phyloP scores from a whole-genome alignment of 2,888 invertebrate species.

The Plebejus melissa region DNA sequence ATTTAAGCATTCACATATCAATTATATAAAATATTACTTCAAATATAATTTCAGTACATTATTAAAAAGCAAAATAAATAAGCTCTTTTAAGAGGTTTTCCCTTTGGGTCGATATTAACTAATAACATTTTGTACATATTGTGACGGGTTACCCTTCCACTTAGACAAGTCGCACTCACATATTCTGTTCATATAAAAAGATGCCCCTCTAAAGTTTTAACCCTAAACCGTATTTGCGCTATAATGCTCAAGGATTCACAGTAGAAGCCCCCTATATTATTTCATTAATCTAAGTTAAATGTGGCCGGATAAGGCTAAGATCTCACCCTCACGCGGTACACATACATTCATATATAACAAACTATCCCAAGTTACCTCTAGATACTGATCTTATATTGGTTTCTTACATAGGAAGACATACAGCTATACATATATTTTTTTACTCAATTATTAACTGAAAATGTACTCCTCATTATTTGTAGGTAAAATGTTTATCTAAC shows the following conservation, averaged over 20 bases:
- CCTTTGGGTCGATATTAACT: slow-evolving; percentile 14
- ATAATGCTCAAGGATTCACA: slow-evolving; percentile 48
- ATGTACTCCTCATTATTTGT: not conserved
- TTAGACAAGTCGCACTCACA: slow-evolving; percentile 33
- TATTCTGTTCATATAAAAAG: slow-evolving; percentile 58
- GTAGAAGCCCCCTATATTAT: slow-evolving; percentile 58
- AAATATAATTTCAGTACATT: slow-evolving; percentile 22
- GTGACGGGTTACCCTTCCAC: slow-evolving; percentile 22
- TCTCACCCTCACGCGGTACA: slow-evolving; percentile 61
- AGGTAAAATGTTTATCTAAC: not conserved
- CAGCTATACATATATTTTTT: slow-evolving; percentile 58
- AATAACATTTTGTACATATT: slow-evolving; percentile 26
- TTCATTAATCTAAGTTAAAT: slow-evolving; percentile 57
- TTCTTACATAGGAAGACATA: slow-evolving; percentile 76
- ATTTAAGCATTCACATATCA: slow-evolving; percentile 23
- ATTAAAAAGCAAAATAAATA: slow-evolving; percentile 24
- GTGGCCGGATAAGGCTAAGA: slow-evolving; percentile 66
- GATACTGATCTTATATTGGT: slow-evolving; percentile 58
- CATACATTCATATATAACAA: slow-evolving; percentile 47
- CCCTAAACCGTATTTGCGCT: slow-evolving; percentile 50
- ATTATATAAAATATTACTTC: slow-evolving; percentile 10
- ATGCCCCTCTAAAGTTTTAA: slow-evolving; percentile 55
- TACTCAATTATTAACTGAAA: slow-evolving; percentile 50
- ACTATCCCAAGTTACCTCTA: slow-evolving; percentile 52
- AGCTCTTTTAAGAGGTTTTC: slow-evolving; percentile 11